Base-by-base conservation (phyloP, 2,888 invertebrate genomes). In the Xestia sexstrigata region DNA sequence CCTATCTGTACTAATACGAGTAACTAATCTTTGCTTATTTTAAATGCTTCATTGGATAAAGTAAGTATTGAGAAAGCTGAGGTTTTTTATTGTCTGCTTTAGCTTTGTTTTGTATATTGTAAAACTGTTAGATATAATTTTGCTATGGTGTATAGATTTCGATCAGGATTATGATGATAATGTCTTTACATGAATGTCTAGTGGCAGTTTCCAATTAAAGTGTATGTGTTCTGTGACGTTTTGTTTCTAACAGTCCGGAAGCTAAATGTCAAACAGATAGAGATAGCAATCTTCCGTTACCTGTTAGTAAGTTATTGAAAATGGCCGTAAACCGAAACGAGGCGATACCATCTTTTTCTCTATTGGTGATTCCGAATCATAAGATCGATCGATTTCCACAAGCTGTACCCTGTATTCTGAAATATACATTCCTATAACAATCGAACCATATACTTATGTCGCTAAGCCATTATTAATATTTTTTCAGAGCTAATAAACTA, bases 401-500 rank as follows among this genome's bases (percentile, higher is more conserved):
- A 5, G 5, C 39, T 39, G n/a, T 2, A 1, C 23, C 26, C 0
- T 47, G 11, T 26, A 35, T 0, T 52, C 17, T 17, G 11, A 26
- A 17, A 23, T 58, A 26, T 26, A 23, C 5, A 26, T 45, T n/a
- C 11, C 23, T 26, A 67, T 58, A 20, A 4, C 17, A 30, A 60
- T 30, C 4, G 15, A 35, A 65, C 2, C 8, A 26, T 45, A 35
- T 13, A 17, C 30, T 20, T 23, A 13, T 17, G 20, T n/a, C 11
- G n/a, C 26, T 74, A 74, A 23, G 5, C 5, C n/a, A 17, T 30
- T 0, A 17, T 69, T 30, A 42, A 45, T 66, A 15, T 65, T 52
- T 76, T 95, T 97, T 17, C 96, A 98, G 99, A 98, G 93, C 96
- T 99, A 70, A 99, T 99, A 86, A 98, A 98, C 95, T 99, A 98